A percentile compares a stretch with the other conserved stretches of the same genome.
Conservation (phyloP, 1,140 invertebrate genomes). For the Dreissena polymorpha region DNA sequence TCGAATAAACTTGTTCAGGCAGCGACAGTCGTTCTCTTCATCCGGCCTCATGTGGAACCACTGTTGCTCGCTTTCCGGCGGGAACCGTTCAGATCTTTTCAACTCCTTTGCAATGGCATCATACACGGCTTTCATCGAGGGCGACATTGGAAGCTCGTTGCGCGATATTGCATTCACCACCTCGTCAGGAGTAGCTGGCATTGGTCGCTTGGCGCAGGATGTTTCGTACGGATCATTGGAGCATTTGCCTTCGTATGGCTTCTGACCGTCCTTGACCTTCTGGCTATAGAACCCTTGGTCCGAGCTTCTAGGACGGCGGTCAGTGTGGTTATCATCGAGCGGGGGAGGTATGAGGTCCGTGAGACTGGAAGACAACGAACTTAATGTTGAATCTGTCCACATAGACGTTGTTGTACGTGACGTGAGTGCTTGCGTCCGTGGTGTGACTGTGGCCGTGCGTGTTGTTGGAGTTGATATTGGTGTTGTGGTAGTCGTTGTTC, state of each 20-base stretch:
- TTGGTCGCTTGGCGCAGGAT: not conserved
- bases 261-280: too few species aligned
- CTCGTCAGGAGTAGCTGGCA: not conserved
- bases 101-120: not conserved
- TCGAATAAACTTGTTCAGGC: not conserved
- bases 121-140: not conserved
- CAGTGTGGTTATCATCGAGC: too few species aligned
- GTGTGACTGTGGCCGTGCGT: too few species aligned
- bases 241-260: not conserved
- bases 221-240: not conserved
- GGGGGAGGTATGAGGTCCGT: too few species aligned
- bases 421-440: too few species aligned
- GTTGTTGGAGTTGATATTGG: too few species aligned
- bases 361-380: too few species aligned
- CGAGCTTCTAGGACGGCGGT: too few species aligned
- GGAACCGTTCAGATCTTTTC: not conserved
- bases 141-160: not conserved
- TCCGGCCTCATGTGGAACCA: constrained; percentile 12
- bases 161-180: not conserved
- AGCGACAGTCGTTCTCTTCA: not conserved
- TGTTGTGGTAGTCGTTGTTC: too few species aligned
- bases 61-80: not conserved
- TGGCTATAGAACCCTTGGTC: too few species aligned
- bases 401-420: too few species aligned
- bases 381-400: too few species aligned